These are phyloP conservation scores for Cryptus armator DNA, from an alignment of 2,888 invertebrate species.

Conservation along the genomic window DNA sequence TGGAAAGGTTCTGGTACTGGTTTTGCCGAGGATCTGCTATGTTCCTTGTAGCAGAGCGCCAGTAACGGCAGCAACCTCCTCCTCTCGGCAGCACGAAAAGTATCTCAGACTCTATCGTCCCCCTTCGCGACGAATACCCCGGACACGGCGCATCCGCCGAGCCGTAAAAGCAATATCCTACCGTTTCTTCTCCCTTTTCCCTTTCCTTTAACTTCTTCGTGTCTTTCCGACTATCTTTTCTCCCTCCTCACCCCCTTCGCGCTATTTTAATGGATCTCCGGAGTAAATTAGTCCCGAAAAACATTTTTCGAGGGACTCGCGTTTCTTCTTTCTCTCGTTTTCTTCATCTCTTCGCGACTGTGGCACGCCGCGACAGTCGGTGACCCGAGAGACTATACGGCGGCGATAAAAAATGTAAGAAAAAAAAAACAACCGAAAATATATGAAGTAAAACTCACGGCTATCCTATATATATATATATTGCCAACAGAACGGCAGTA, in stretches of 20 bases:
- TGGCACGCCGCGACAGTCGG: constrained; percentile 16
- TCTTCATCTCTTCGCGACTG: neutral
- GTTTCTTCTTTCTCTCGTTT: constrained; percentile 8
- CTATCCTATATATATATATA: neutral
- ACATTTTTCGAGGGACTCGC: constrained; percentile 27
- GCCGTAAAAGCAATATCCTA: constrained; percentile 53
- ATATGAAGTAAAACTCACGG: too few relatives aligned
- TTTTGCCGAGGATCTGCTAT: neutral
- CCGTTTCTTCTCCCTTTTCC: constrained; percentile 14
- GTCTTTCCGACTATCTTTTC: constrained; percentile 18
- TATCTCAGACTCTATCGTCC: constrained; percentile 10
- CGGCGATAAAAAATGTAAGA: constrained; percentile 12
- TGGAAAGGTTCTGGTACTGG: neutral
- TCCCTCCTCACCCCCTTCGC: constrained; percentile 17
- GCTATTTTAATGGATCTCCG: constrained; percentile 56
- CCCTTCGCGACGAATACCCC: constrained; percentile 32
- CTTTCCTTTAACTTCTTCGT: constrained; percentile 15
- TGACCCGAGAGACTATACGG: constrained; percentile 16
- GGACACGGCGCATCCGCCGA: constrained; percentile 46
- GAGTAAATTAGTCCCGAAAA: constrained; percentile 54
- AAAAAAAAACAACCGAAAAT: neutral
- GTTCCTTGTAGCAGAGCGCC: neutral
- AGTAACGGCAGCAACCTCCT: neutral
- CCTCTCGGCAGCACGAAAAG: constrained; percentile 4
- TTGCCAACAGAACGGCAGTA: constrained; percentile 25